phyloP scores from a whole-genome alignment of 2,797 vertebrate genomes.

The Fratercula arctica region DNA sequence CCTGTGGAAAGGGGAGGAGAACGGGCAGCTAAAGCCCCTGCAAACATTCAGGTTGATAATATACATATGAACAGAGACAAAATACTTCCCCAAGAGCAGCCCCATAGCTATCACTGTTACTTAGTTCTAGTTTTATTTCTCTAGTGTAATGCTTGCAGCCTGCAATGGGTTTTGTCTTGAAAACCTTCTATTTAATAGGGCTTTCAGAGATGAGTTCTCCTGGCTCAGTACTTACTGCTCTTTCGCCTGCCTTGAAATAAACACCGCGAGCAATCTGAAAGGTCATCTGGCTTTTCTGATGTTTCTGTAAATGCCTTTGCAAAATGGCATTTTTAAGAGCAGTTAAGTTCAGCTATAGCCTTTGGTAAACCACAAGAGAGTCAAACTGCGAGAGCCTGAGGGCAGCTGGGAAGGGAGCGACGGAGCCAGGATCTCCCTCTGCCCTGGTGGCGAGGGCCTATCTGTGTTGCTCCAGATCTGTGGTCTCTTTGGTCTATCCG shows the following conservation, averaged over 20 bases:
- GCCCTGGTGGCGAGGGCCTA: not conserved
- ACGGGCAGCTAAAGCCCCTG: not conserved
- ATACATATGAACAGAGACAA: not conserved
- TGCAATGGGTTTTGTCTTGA: not conserved
- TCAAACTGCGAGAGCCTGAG: not conserved
- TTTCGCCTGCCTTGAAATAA: constrained; percentile 37
- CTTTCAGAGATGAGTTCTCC: constrained; percentile 33
- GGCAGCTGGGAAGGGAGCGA: not conserved
- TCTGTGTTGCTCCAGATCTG: not conserved
- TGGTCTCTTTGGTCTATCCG: not conserved
- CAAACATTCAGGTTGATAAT: not conserved
- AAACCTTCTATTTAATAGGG: not conserved
- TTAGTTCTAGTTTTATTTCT: not conserved
- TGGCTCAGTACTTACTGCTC: constrained; percentile 14
- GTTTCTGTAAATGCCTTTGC: constrained; percentile 27
- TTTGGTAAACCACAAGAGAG: constrained; percentile 30
- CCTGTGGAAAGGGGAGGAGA: not conserved
- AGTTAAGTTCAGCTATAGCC: constrained; percentile 37
- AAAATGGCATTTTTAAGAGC: constrained; percentile 52
- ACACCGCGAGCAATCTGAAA: constrained; percentile 35
- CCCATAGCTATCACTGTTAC: not conserved
- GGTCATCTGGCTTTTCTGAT: constrained; percentile 32
- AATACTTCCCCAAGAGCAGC: not conserved
- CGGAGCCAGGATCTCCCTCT: not conserved
- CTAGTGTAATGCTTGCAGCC: not conserved